Base-by-base conservation (phyloP, 2,113 vertebrate genomes). In the Chinchilla lanigera region DNA sequence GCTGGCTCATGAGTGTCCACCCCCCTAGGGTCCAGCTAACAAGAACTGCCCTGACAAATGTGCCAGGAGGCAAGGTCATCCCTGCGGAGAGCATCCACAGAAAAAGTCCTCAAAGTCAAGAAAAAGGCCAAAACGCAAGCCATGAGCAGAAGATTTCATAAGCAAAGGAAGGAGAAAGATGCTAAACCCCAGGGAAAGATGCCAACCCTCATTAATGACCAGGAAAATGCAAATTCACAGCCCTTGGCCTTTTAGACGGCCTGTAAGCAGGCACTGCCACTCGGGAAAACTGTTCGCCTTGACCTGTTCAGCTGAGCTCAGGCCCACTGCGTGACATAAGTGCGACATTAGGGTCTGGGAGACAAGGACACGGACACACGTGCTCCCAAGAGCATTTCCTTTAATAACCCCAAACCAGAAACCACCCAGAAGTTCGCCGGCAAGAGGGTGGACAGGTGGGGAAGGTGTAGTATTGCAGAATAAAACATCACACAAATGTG, bases 171-270 rank as follows among this genome's bases (percentile, higher is more conserved):
- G 11, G 24, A 41, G 7, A 0, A 4, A n/a, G 35, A 20, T 0
- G 9, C 52, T 35, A 50, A 61, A 22, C 30, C 5, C 5, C 13
- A 3, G 33, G 17, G 7, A 69, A 58, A 28, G 58, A 33, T 5
- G 5, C 28, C 0, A 14, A 35, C 50, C 7, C 60, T 61, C 35
- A 0, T 7, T 1, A 26, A 2, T 1, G 2, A 19, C 7, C 17
- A 2, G 69, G 60, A 12, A 56, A n/a, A 8, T 4, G 5, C 7
- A 28, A 22, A 81, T 6, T 50, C 41, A 28, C 33, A 2, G 1
- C 7, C 19, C 60, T 16, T 0, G 1, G 54, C 30, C 84, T 69
- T 7, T 0, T 0, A 2, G 56, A 0, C 0, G 41, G 16, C 56
- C 69, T 6, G 1, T 1, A 13, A 13, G 11, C 9, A 5, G 0